Percentiles rank a stretch among this genome's conserved stretches.
Evolutionary conservation across 2,888 invertebrate genomes (phyloP).

Genomic region (Hybos culiciformis): DNA sequence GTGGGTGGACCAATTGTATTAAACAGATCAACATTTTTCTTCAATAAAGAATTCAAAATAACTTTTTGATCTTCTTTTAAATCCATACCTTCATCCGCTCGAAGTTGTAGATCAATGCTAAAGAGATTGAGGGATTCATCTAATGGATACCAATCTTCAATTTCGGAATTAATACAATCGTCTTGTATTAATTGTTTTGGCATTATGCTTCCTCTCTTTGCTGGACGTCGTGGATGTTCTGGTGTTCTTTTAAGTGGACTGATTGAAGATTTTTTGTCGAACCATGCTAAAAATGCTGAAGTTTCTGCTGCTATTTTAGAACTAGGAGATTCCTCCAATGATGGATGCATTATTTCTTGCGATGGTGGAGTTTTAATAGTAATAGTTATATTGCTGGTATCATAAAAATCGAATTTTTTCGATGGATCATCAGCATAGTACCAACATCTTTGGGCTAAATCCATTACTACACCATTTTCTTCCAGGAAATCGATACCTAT

Average conservation of each 20-base stretch:
- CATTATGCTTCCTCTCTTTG: too few species aligned
- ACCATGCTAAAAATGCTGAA: background rate
- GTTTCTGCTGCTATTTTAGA: background rate
- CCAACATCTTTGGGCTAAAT: background rate
- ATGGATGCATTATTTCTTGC: too few species aligned
- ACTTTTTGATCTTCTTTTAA: background rate
- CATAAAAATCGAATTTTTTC: background rate
- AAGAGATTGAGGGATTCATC: too few species aligned
- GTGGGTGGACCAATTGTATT: background rate
- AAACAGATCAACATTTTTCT: background rate
- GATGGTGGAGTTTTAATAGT: too few species aligned
- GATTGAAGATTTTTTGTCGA: background rate
- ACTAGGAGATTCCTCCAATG: background rate
- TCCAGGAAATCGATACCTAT: conserved; percentile 5
- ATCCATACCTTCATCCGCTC: background rate
- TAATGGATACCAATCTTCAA: background rate
- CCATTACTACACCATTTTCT: background rate
- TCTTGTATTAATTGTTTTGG: too few species aligned
- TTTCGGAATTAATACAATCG: background rate
- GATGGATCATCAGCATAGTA: background rate
- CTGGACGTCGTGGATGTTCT: too few species aligned
- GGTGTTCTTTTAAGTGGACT: background rate
- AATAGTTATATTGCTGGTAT: background rate
- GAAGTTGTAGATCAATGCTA: background rate
- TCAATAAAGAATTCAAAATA: background rate